Base-by-base conservation (phyloP, 2,797 vertebrate genomes). In the Argentina silus region DNA sequence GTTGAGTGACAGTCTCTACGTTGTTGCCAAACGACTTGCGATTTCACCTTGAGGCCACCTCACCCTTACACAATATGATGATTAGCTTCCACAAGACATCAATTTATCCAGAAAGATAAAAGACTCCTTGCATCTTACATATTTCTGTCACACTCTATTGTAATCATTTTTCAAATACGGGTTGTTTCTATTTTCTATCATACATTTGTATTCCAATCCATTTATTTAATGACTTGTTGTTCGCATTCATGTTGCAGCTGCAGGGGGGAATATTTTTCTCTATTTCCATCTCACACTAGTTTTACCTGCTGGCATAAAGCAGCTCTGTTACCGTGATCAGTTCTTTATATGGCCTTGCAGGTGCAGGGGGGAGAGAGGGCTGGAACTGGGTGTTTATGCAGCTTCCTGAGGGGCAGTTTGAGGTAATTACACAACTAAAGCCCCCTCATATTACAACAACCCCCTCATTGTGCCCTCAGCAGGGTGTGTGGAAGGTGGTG, bases 361-460 rank as follows among this genome's bases (percentile, higher is more conserved):
- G 59, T 61, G 60, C 47, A 21, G 15, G 63, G 63, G 44, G 43
- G n/a, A 0, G 12, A 15, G 50, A 17, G 42, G 10, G 36, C 11
- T 43, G 56, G 19, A 23, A 27, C 36, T 43, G 67, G 78, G 83
- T 86, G 81, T 87, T 90, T 87, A 83, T 84, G 78, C 77, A 77
- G 79, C 75, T 84, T 88, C 86, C 85, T 82, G 81, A 75, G 61
- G 84, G 72, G 79, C 70, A 85, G 80, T 86, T 88, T 82, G 80
- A 75, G 81, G 79, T 85, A 87, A 89, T 90, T 87, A 87, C 82
- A 84, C 81, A 78, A 88, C 81, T 85, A 75, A 87, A 81, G 78
- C 78, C 19, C 72, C 75, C 72, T 74, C 65, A 3, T 78, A 78
- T 66, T 85, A 89, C 80, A 88, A 81, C 76, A 71, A 57, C 42